Base-by-base conservation (phyloP, 2,113 vertebrate genomes). In the Halichoeres trimaculatus region DNA sequence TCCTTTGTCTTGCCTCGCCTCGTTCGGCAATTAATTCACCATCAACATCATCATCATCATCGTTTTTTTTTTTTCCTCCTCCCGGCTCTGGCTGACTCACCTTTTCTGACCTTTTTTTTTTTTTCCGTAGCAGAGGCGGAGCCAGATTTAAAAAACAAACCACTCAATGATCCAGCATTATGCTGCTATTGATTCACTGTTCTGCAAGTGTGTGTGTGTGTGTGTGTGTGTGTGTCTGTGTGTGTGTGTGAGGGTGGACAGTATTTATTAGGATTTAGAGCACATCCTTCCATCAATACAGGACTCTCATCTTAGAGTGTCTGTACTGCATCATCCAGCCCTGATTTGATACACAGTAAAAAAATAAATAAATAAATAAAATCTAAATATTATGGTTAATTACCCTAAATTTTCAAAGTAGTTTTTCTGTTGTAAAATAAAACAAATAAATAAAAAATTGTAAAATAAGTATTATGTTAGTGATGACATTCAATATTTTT, bases 21-120 rank as follows among this genome's bases (percentile, higher is more conserved):
- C 67, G 10, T 59, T 57, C 60, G 20, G 75, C 83, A 77, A 88
- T 89, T 91, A 85, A 80, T 84, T 52, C 60, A 3, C 59, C 63
- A 2, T 77, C 68, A 60, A 30, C 30, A 30, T 30, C 30, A 30
- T 30, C 30, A 30, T 79, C 79, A 60, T 74, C 73, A 23, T 52
- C 55, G 13, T 48, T n/a, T 0, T 50, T 72, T 64, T 57, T 50
- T 38, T 41, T 26, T 17, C 16, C 14, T 16, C 11, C 11, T 14
- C 2, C 40, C 14, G 10, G 10, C 61, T 43, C 61, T n/a, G 8
- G 12, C 68, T 35, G 20, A 24, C n/a, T 62, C 48, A 41, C 60
- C 61, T 52, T 45, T 61, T 50, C 14, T 7, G 24, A 20, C 54
- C 17, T 35, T 24, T 69, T 43, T 26, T 41, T 45, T 12, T 53